Evolutionary conservation across 2,888 invertebrate species (phyloP), one percentile per base, ranked within the genome.

Genomic region (Eupithecia tripunctaria): DNA sequence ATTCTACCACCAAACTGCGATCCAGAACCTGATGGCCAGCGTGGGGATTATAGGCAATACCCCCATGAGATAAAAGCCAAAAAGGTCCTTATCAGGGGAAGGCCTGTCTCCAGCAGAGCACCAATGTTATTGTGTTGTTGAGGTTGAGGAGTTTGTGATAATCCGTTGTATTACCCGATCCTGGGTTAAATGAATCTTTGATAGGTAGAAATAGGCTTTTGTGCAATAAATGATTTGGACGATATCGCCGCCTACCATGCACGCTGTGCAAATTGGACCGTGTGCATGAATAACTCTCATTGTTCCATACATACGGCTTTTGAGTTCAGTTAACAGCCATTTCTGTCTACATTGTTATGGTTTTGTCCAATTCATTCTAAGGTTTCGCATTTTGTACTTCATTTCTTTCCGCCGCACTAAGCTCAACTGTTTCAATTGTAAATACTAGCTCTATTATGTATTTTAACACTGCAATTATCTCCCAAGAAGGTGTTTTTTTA

Each of bases 211-310:
- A 38, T 62, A 29, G 65, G 51, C 25, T 66, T 67, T 66, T 62
- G 60, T 60, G 64, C 10, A 56, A 36, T 25, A 67, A 41, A 73
- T 51, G 51, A 66, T 67, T 38, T 25, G 36, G 32, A 72, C 72
- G 72, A 75, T 78, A 74, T 77, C 77, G 27, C 63, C 41, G 69
- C n/a, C 38, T 29, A 27, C 64, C 70, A 47, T 5, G 29, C n/a
- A 32, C 67, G 71, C 47, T 66, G 74, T 67, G 71, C 74, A 74
- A 78, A 77, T 74, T 76, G 75, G 77, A 73, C 73, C 74, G 75
- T 76, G 70, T 72, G 74, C 77, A 72, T 77, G 77, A 77, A 77
- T 75, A 72, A 73, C 72, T 76, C 41, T 41, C 41, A 77, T 74
- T 73, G 73, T 60, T 66, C 21, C 27, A 71, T 64, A 36, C 25